phyloP scores from a whole-genome alignment of 2,113 vertebrate genomes.

The Pachycephala philippinensis region DNA sequence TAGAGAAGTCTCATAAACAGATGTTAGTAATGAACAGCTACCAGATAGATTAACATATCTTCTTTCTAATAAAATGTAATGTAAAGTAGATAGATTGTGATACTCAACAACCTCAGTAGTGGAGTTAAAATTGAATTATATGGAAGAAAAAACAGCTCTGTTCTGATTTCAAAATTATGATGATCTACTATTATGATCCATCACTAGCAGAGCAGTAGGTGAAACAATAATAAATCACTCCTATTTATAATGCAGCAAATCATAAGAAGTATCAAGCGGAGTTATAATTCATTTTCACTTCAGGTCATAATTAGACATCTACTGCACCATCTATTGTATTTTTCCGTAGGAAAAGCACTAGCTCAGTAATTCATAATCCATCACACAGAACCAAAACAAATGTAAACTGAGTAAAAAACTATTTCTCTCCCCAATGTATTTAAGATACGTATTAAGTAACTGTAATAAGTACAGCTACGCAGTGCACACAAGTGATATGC shows the following conservation, averaged over 20 bases:
- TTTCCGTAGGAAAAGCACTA: slow-evolving; percentile 48
- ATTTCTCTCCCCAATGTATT: not conserved
- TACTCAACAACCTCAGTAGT: slow-evolving; percentile 4
- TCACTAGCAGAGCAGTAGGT: slow-evolving; percentile 61
- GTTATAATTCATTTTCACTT: slow-evolving; percentile 67
- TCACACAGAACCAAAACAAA: slow-evolving; percentile 31
- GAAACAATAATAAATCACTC: slow-evolving; percentile 71
- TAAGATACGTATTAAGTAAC: not conserved
- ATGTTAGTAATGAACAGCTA: slow-evolving; percentile 35
- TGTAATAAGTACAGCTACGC: not conserved
- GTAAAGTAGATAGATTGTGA: slow-evolving; percentile 47
- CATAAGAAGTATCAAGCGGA: slow-evolving; percentile 62
- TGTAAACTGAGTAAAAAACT: not conserved
- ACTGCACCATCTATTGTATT: slow-evolving; percentile 26
- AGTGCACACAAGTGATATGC: not conserved
- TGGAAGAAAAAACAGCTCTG: slow-evolving; percentile 41
- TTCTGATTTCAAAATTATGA: slow-evolving; percentile 72
- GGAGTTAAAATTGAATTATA: slow-evolving; percentile 66
- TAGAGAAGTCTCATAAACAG: slow-evolving; percentile 5
- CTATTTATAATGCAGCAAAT: slow-evolving; percentile 75
- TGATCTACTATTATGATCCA: slow-evolving; percentile 76
- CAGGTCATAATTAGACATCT: slow-evolving; percentile 61
- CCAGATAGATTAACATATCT: not conserved
- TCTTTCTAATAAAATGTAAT: slow-evolving; percentile 26
- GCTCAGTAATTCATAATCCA: slow-evolving; percentile 44